Base-by-base conservation (phyloP, 92 coral and sea anemone species). In the Diadumene lineata region DNA sequence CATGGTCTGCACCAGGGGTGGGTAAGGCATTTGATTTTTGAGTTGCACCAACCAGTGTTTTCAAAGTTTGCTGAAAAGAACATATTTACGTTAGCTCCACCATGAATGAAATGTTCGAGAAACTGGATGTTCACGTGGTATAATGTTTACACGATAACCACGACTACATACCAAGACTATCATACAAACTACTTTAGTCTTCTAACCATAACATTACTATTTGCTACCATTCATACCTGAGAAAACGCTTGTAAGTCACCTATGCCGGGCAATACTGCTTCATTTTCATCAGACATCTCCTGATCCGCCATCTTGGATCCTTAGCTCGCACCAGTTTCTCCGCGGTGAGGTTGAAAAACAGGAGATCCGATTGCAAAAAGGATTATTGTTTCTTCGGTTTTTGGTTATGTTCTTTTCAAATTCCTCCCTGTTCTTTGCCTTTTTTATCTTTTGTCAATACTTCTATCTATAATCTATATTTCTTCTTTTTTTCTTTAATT, bases 1-100 rank as follows among this genome's bases (percentile, higher is more conserved):
- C 98, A 77, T 87, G 97, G 53, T 94, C 98, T 66, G 91, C 98
- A 18, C 98, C 98, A 11, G 98, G 86, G 0, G 75, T 85, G 38
- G 98, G 98, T 31, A 94, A 34, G 27, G 77, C 78, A 55, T 90
- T 79, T 11, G 88, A 88, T 53, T 89, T 83, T 73, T 86, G 96
- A 50, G 89, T 89, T 0, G 90, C 89, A 50, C 84, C 89, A 50
- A 94, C 98, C 21, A 91, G 84, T 21, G 81, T 78, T 23, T 67
- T 76, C 11, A 91, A 68, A 11, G 97, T 67, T 78, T 90, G 76
- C 97, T 90, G 43, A 38, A 82, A 70, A 25, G 28, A 28, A 19
- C 4, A 22, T 55, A 26, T n/a, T n/a, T n/a, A n/a, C n/a, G n/a
- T n/a, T n/a, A n/a, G n/a, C n/a, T n/a, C n/a, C n/a, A n/a, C n/a